A percentile compares a stretch with the other conserved stretches of the same genome.
Conservation (phyloP, 1,140 invertebrate species). For the Euglossa dilemma region DNA sequence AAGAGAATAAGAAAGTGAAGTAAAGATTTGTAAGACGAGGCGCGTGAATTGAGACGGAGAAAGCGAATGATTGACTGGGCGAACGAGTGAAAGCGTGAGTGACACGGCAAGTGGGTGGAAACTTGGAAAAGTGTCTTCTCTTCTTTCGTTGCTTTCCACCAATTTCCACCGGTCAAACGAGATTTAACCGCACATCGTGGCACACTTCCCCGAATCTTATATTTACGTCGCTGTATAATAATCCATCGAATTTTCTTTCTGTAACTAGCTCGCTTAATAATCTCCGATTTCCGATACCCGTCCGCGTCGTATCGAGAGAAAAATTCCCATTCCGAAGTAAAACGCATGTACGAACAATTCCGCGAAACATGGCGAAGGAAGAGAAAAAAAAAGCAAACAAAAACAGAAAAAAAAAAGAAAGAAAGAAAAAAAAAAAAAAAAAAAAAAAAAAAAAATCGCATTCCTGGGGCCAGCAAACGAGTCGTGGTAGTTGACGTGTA, state of each 20-base stretch:
- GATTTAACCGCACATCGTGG: neutral
- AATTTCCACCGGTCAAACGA: neutral
- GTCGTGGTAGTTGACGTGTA: conserved; percentile 27
- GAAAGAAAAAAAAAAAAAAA: too few relatives aligned
- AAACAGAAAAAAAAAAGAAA: too few relatives aligned
- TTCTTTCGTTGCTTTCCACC: neutral
- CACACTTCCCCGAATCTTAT: neutral
- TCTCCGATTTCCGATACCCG: neutral
- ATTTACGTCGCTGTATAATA: neutral
- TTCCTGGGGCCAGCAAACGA: conserved; percentile 21
- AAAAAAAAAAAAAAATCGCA: neutral
- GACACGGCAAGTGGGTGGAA: neutral
- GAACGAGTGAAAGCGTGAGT: neutral
- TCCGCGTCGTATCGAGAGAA: neutral
- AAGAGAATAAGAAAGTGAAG: neutral
- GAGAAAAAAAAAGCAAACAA: neutral
- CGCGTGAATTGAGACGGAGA: too few relatives aligned
- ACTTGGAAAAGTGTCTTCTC: too few relatives aligned
- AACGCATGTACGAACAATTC: neutral
- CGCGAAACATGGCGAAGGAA: too few relatives aligned
- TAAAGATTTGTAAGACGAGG: conserved; percentile 15
- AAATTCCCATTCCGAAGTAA: neutral
- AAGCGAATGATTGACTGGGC: neutral
- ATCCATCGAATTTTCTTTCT: neutral
- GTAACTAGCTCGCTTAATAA: neutral